phyloP scores from a whole-genome alignment of 1,140 invertebrate species.

The Araneus ventricosus region DNA sequence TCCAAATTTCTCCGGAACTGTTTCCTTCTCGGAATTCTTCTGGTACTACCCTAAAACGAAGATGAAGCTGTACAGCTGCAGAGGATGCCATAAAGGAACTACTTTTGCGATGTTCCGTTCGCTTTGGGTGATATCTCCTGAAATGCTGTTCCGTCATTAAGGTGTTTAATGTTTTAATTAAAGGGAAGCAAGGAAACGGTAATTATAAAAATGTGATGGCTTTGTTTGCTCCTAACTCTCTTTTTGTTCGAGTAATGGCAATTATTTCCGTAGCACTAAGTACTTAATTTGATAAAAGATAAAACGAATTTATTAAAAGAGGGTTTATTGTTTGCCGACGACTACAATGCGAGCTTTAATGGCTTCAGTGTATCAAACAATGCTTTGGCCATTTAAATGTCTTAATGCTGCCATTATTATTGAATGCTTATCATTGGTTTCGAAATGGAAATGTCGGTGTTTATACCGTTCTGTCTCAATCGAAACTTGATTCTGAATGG shows the following conservation, averaged over 20 bases:
- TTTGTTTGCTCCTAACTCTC: background rate
- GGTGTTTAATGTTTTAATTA: background rate
- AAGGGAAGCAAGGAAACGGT: background rate
- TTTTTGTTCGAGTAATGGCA: background rate
- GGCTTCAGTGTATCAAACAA: background rate
- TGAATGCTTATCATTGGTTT: background rate
- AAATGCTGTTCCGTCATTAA: background rate
- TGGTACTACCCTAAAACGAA: too few species aligned
- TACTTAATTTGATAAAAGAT: constrained; percentile 4
- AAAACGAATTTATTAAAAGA: background rate
- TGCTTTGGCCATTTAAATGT: background rate
- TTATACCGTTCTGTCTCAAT: background rate
- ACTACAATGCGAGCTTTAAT: background rate
- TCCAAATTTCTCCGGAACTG: too few species aligned
- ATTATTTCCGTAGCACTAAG: constrained; percentile 25
- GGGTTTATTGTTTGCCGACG: background rate
- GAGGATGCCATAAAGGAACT: background rate
- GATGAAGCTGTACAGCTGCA: too few species aligned
- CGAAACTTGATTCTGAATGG: too few species aligned
- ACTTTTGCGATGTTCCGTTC: background rate
- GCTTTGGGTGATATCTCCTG: background rate
- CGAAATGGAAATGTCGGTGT: background rate
- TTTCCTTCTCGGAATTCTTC: too few species aligned
- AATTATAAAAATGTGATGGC: constrained; percentile 12
- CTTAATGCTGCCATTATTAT: background rate